Evolutionary conservation across 2,113 vertebrate genomes (phyloP), one percentile per base, ranked within the genome.

Genomic region (Dermatemys mawii): DNA sequence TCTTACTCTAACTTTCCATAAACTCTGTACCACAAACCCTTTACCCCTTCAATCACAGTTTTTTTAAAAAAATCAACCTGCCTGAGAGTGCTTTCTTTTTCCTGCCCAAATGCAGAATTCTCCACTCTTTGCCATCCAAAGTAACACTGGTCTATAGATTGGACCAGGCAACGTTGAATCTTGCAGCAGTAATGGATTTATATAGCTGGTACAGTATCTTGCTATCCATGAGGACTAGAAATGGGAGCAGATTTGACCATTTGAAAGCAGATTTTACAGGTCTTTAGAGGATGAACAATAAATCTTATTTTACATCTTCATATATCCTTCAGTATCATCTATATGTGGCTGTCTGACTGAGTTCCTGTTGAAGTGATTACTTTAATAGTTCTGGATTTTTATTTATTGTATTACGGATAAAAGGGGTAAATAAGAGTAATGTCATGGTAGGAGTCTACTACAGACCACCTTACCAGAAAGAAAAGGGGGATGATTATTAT

Each of bases 261-360:
- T 80, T 63, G 10, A 81, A 94, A 92, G 51, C 54, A 89, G 41
- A 92, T 93, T 86, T 90, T 53, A 87, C 76, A 86, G 29, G 49
- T 93, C 94, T 73, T 73, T 82, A 51, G 44, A 48, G 17, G 57
- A 86, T 54, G 89, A 32, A 60, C 57, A 73, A 49, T 80, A 60
- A 48, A 84, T 49, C 57, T 90, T 55, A 60, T 70, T 86, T 90
- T 88, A 85, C 46, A 91, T 51, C 84, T 92, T 92, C 57, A 41
- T 90, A 14, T 67, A 16, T 92, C 82, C 88, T 82, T 29, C 73
- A 84, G 88, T 92, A 95, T 19, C 78, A 32, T 19, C 70, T 93
- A 78, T 70, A 91, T 46, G 27, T 79, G 91, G 48, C 84, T 94
- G 73, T 35, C 82, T 93, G 60, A 13, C 63, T 55, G 1, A 86